Evolutionary conservation across 2,113 vertebrate genomes (phyloP), one percentile per base, ranked within the genome.

Genomic region (Callopanchax toddi): DNA sequence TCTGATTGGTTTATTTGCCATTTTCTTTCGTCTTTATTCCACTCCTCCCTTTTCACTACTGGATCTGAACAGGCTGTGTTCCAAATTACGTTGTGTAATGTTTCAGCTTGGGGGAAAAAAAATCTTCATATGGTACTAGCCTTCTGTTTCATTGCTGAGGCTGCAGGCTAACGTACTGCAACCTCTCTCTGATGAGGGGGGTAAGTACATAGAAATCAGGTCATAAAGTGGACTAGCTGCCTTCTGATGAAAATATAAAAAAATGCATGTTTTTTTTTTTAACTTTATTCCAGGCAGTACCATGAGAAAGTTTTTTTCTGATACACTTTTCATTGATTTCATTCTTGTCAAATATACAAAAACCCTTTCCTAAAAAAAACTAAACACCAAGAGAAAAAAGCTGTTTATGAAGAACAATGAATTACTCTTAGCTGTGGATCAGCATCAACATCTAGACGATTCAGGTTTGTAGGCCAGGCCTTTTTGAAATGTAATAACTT

Each of bases 51-150:
- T 32, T 84, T 26, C 60, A 72, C 81, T 72, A 64, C 74, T 40
- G 70, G 60, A 44, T 57, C 75, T 34, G 81, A 85, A 66, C 73
- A 84, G 79, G 59, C 80, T 83, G 82, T 74, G 62, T 85, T 89
- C 86, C 78, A 75, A 52, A 84, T 71, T 64, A 86, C 62, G 75
- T 85, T 89, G 85, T 79, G 76, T 89, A 86, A 87, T 90, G 83
- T 83, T 84, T 89, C 65, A 66, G 89, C 87, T 92, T 2, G 53
- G 73, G 82, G 89, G 82, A 73, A 67, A 82, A n/a, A 74, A 68
- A 75, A 54, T 86, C 83, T 88, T 91, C 89, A 88, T 90, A 86
- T 91, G 86, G 81, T 80, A 78, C 78, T 52, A 73, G 76, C 89
- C 87, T 80, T 91, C 85, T 89, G 88, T 85, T 86, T 62, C 43